Percentiles rank a stretch among this genome's conserved stretches.
phyloP scores from a whole-genome alignment of 1,140 invertebrate genomes.

The Dendrolimus kikuchii region DNA sequence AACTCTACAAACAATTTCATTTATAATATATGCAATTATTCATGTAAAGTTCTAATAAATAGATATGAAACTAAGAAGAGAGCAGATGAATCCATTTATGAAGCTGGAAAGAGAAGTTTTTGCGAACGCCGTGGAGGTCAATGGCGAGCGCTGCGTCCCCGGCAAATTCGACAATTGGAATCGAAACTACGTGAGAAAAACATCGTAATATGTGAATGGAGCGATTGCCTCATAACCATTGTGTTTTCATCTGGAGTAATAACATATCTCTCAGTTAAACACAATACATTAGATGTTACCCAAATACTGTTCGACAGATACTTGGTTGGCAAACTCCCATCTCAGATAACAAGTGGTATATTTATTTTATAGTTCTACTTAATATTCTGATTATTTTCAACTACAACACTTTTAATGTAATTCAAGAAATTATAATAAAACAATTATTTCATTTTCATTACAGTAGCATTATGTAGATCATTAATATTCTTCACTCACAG shows the following conservation, averaged over 20 bases:
- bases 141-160: constrained; percentile 34
- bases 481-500: constrained; percentile 47
- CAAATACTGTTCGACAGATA: constrained; percentile 61
- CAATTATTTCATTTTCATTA: constrained; percentile 20
- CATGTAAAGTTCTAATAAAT: not conserved
- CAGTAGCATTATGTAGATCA: constrained; percentile 46
- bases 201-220: constrained; percentile 49
- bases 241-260: constrained; percentile 56
- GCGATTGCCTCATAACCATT: constrained; percentile 37
- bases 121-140: constrained; percentile 43
- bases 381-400: no score
- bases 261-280: constrained; percentile 49
- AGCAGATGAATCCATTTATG: constrained; percentile 44
- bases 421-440: not conserved
- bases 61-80: constrained; percentile 62
- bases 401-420: no score
- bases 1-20: not conserved
- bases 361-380: not conserved
- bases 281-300: constrained; percentile 41
- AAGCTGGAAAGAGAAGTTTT: constrained; percentile 44
- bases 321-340: constrained; percentile 50
- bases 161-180: constrained; percentile 49
- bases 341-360: constrained; percentile 44
- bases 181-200: constrained; percentile 42
- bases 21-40: no score